phyloP scores from a whole-genome alignment of 2,113 vertebrate genomes.

The Calonectris borealis region DNA sequence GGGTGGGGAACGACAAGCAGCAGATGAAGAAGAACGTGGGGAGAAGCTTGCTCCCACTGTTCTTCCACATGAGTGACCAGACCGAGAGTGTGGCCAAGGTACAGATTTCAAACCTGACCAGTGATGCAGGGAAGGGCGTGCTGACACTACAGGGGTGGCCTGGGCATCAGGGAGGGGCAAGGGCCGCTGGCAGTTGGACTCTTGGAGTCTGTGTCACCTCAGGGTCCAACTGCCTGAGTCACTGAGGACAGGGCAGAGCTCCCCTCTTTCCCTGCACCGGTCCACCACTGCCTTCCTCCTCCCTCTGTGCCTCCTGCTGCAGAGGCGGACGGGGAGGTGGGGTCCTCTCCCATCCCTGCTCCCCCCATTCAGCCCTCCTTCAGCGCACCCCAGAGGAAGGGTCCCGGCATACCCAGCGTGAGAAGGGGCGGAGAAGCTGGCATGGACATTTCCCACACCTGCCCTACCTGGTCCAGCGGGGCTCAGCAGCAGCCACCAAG shows the following conservation, averaged over 20 bases:
- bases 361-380: neutral
- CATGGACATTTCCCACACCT: neutral
- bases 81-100: neutral
- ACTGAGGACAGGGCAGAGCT: neutral
- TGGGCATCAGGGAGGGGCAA: neutral
- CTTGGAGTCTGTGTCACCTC: neutral
- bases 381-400: neutral
- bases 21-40: neutral
- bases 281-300: neutral
- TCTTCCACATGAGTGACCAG: neutral
- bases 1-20: neutral
- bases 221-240: neutral
- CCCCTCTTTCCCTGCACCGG: neutral
- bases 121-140: accelerated
- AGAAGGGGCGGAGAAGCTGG: neutral
- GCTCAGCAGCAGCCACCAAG: neutral
- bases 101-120: neutral
- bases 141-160: neutral
- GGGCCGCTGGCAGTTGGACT: neutral
- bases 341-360: neutral
- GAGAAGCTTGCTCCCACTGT: neutral
- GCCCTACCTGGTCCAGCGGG: neutral
- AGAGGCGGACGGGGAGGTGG: neutral
- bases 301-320: neutral
- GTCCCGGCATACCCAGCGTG: neutral